phyloP scores from a whole-genome alignment of 64 coral and sea anemone species.

The Montipora capricornis region DNA sequence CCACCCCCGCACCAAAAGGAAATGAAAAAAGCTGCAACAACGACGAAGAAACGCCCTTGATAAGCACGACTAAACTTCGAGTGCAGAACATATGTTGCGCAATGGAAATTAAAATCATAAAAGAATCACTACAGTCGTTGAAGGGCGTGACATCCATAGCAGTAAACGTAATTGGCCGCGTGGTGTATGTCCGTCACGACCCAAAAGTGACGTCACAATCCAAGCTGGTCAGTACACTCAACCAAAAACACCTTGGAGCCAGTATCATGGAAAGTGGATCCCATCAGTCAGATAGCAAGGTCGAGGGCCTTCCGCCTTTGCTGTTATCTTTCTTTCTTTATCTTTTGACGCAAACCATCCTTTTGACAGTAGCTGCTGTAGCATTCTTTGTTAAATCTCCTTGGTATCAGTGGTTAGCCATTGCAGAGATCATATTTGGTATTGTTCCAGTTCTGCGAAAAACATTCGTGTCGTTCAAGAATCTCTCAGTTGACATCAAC shows the following conservation, averaged over 20 bases:
- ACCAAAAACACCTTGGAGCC: constrained; percentile 87
- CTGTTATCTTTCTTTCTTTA: constrained; percentile 63
- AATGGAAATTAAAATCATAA: constrained; percentile 83
- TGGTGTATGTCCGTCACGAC: constrained; percentile 87
- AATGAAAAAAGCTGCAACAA: neutral
- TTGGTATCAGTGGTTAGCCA: constrained; percentile 88
- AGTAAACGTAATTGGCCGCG: constrained; percentile 95
- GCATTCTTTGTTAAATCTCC: constrained; percentile 44
- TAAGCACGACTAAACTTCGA: constrained; percentile 88
- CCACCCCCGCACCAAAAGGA: neutral
- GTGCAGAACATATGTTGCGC: constrained; percentile 97
- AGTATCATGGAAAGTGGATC: constrained; percentile 92
- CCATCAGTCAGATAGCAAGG: constrained; percentile 47
- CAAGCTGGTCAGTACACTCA: constrained; percentile 75
- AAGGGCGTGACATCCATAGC: constrained; percentile 76
- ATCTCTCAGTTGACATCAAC: constrained; percentile 72
- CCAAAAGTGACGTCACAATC: constrained; percentile 79
- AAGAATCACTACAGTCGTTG: constrained; percentile 76
- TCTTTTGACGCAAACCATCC: constrained; percentile 72
- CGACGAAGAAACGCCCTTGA: neutral
- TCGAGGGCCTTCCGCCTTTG: constrained; percentile 32
- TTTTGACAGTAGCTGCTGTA: constrained; percentile 48
- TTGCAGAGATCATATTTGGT: constrained; percentile 91
- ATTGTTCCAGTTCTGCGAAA: constrained; percentile 77
- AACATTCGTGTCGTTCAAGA: constrained; percentile 68